Evolutionary conservation across 2,888 invertebrate species (phyloP), one percentile per base, ranked within the genome.

Genomic region (Temnothorax ravouxi): DNA sequence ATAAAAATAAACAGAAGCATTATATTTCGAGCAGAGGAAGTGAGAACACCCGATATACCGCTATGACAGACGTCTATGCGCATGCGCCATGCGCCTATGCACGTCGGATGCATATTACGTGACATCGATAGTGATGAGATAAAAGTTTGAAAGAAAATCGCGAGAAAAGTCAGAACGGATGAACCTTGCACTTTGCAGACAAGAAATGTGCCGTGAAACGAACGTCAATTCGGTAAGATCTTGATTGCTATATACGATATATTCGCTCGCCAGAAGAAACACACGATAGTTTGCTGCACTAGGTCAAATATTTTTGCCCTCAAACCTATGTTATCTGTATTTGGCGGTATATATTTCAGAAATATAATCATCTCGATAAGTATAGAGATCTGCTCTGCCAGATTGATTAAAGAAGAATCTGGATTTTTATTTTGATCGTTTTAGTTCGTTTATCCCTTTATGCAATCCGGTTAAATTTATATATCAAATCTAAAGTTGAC

Each of bases 271-370:
- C 11, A 25, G 34, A 56, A 79, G 56, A 67, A 79, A 79, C 6
- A 79, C 6, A 13, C 21, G 15, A 59, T 21, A 77, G 56, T 67
- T 56, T 15, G 59, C 34, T 18, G 18, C 44, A 56, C 15, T 56
- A 41, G 56, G 21, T 69, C 56, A 69, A 69, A 77, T 66, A 77
- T 77, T 69, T 79, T 59, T 79, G 34, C 18, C 44, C 34, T 3
- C 5, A 5, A 9, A 44, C 44, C 2, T 21, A 47, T 34, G 6
- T 6, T 50, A 50, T 50, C 29, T 50, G 18, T 50, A 21, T 1
- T 3, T 13, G 18, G 5, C n/a, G 13, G 11, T 66, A 29, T 67
- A 67, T 29, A 47, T 34, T 79, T 56, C 15, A 18, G n/a, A 66
- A 34, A 29, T n/a, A 56, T 79, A 56, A 79, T 56, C 54, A 3